Conservation (phyloP, 1,140 invertebrate species). For the Lepidotrigona ventralis region DNA sequence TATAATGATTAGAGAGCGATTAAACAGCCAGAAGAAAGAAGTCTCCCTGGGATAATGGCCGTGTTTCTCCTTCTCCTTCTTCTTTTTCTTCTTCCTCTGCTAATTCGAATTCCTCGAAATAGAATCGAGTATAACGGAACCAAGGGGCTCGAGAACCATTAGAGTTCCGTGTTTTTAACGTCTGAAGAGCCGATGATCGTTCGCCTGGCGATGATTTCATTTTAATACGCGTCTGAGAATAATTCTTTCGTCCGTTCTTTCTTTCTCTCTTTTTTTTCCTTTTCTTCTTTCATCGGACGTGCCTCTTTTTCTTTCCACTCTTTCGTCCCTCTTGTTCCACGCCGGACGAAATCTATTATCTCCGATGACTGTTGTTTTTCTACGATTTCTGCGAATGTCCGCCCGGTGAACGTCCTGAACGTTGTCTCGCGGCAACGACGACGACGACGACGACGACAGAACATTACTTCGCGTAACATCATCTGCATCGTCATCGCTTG, state of each 20-base stretch:
- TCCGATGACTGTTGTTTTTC: slow-evolving; percentile 55
- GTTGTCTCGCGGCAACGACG: neutral
- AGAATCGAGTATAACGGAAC: slow-evolving; percentile 4
- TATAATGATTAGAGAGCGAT: neutral
- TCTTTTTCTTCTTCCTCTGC: neutral
- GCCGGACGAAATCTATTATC: slow-evolving; percentile 63
- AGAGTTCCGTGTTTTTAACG: slow-evolving; percentile 37
- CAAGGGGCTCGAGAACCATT: neutral
- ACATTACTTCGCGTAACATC: slow-evolving; percentile 31
- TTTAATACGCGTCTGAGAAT: slow-evolving; percentile 40
- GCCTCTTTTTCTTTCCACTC: neutral
- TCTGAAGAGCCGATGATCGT: neutral
- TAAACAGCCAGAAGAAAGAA: neutral
- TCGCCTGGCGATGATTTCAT: slow-evolving; percentile 39
- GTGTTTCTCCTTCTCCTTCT: neutral
- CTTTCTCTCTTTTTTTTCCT: slow-evolving; percentile 11
- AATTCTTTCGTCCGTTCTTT: slow-evolving; percentile 7
- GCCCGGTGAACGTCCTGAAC: slow-evolving; percentile 49
- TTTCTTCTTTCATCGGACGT: neutral
- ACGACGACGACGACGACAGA: neutral
- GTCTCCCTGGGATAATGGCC: neutral
- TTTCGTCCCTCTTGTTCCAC: slow-evolving; percentile 1
- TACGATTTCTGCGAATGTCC: slow-evolving; percentile 46
- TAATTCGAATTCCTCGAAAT: neutral
- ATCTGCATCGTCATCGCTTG: slow-evolving; percentile 38